phyloP scores from a whole-genome alignment of 2,113 vertebrate species.

The Platichthys flesus region DNA sequence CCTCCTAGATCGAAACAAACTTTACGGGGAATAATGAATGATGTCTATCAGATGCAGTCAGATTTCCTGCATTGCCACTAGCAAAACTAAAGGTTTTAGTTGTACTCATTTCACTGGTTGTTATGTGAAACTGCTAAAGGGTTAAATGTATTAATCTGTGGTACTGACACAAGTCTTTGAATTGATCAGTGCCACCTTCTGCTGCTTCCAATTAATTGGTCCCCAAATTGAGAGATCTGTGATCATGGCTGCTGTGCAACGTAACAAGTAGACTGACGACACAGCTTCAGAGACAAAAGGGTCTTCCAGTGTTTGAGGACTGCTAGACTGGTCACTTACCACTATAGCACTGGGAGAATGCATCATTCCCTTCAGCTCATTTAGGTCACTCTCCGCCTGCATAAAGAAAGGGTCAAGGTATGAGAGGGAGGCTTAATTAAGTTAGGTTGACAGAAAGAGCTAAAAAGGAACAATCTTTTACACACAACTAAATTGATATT shows the following conservation, averaged over 20 bases:
- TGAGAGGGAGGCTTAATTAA: background rate
- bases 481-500: background rate
- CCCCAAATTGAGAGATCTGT: background rate
- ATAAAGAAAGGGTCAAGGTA: conserved; percentile 70
- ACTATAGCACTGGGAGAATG: conserved; percentile 96
- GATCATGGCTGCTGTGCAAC: background rate
- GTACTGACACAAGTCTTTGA: too few relatives aligned
- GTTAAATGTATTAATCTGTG: too few relatives aligned
- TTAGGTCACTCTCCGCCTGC: conserved; percentile 97
- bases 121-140: too few relatives aligned
- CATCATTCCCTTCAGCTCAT: conserved; percentile 97
- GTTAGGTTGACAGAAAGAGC: background rate
- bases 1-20: too few relatives aligned
- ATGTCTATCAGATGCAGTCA: too few relatives aligned
- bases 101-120: too few relatives aligned
- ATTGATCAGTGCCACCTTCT: too few relatives aligned
- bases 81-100: too few relatives aligned
- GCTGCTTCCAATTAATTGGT: too few relatives aligned
- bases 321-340: conserved; percentile 84
- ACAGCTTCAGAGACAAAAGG: background rate
- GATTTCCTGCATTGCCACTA: too few relatives aligned
- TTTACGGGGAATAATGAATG: too few relatives aligned
- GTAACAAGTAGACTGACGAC: background rate
- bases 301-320: background rate
- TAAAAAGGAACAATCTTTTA: background rate